Percentiles rank a stretch among this genome's conserved stretches.
Conservation (phyloP, 1,140 invertebrate genomes). For the Pissodes strobi region DNA sequence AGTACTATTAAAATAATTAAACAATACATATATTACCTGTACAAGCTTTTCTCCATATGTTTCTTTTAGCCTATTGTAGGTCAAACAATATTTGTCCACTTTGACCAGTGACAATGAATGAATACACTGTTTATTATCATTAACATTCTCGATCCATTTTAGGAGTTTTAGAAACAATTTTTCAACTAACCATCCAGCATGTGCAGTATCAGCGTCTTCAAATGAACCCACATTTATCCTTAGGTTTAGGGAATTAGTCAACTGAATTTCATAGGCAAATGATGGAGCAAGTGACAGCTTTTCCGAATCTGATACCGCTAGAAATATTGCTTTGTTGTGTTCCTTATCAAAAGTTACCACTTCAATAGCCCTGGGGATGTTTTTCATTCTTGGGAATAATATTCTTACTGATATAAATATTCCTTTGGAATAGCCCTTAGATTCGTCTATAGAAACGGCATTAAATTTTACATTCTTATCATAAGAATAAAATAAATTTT, state of each 20-base stretch:
- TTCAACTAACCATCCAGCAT: constrained; percentile 61
- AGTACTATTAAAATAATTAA: neutral
- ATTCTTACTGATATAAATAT: constrained; percentile 49
- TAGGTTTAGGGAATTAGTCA: constrained; percentile 37
- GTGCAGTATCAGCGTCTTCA: constrained; percentile 49
- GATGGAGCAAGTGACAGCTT: constrained; percentile 39
- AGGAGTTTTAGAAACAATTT: constrained; percentile 67
- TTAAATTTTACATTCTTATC: constrained; percentile 45
- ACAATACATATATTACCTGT: constrained; percentile 57
- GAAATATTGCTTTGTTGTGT: constrained; percentile 42
- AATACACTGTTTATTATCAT: constrained; percentile 48
- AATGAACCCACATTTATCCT: constrained; percentile 42
- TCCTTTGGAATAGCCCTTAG: constrained; percentile 30
- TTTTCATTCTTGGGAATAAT: constrained; percentile 42
- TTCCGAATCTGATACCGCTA: constrained; percentile 38
- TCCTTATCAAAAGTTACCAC: constrained; percentile 50
- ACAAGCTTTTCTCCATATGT: constrained; percentile 79
- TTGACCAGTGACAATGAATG: constrained; percentile 72
- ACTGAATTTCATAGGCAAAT: constrained; percentile 50
- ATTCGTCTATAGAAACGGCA: constrained; percentile 27
- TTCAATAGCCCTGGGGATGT: constrained; percentile 46
- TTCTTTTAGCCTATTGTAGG: constrained; percentile 77
- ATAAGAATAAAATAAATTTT: constrained; percentile 44
- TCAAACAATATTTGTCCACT: constrained; percentile 69
- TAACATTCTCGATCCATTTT: constrained; percentile 65